These are phyloP conservation scores for Nannoperca obscura DNA, from an alignment of 2,797 vertebrate species.

Conservation along the genomic window DNA sequence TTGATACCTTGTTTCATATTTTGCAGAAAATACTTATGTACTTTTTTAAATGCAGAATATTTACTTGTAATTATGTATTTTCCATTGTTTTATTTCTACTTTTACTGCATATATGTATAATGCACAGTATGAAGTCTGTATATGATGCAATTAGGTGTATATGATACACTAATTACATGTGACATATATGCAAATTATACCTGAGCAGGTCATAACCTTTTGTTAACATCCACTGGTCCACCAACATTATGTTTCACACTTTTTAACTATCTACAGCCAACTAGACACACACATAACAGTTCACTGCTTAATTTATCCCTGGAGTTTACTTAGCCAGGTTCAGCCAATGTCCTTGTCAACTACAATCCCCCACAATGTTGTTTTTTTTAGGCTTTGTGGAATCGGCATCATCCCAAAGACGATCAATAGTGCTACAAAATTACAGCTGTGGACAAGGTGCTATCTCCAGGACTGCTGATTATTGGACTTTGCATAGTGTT, in stretches of 20 bases:
- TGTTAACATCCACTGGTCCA: conserved; percentile 32
- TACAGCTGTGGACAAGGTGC: conserved; percentile 42
- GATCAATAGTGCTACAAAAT: conserved; percentile 71
- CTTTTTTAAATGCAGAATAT: not conserved
- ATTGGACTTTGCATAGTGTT: conserved; percentile 67
- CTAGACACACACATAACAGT: conserved; percentile 41
- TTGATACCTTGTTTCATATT: not conserved
- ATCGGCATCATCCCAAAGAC: conserved; percentile 62
- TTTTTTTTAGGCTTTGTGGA: conserved; percentile 46
- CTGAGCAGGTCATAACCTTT: conserved; percentile 3
- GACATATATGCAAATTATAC: not conserved
- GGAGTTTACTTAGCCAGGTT: conserved; percentile 49
- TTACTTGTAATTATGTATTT: not conserved
- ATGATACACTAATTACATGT: not conserved
- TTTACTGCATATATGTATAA: not conserved
- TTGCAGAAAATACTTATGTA: not conserved
- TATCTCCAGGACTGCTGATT: conserved; percentile 63
- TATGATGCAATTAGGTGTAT: not conserved
- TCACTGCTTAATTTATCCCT: conserved; percentile 49
- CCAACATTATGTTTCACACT: conserved; percentile 28
- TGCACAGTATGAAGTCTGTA: not conserved
- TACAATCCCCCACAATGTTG: conserved; percentile 37
- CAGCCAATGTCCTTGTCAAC: conserved; percentile 49
- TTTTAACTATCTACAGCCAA: conserved; percentile 31
- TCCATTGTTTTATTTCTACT: not conserved